Conservation (phyloP, 53 echinoderm and acorn worm species). For the Mesocentrotus franciscanus region DNA sequence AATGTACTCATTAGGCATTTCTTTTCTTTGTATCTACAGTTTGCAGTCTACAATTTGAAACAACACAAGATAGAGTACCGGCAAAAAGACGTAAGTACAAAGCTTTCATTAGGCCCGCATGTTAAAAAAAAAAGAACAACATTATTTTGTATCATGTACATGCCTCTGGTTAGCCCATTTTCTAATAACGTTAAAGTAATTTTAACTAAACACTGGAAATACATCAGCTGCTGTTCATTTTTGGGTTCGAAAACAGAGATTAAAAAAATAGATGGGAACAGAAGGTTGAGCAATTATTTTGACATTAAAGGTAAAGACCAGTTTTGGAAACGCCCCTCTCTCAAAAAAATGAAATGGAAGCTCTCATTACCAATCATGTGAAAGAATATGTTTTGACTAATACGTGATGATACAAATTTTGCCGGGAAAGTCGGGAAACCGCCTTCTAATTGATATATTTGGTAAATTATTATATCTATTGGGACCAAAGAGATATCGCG, state of each 20-base stretch:
- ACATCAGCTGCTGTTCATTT: neutral
- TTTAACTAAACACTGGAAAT: neutral
- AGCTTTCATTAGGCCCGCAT: neutral
- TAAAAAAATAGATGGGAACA: neutral
- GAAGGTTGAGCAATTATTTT: neutral
- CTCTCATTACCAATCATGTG: too few relatives aligned
- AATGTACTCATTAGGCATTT: neutral
- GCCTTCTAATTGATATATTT: too few relatives aligned
- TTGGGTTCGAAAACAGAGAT: too few relatives aligned
- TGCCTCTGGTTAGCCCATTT: neutral
- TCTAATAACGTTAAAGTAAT: neutral
- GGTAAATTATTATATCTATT: too few relatives aligned
- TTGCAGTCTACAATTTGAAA: slow-evolving; percentile 68
- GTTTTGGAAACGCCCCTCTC: too few relatives aligned
- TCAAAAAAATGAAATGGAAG: too few relatives aligned
- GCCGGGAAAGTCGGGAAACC: too few relatives aligned
- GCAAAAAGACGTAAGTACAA: slow-evolving; percentile 68
- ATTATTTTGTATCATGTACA: neutral
- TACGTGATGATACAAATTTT: too few relatives aligned
- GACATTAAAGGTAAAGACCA: too few relatives aligned
- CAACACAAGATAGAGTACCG: slow-evolving; percentile 57
- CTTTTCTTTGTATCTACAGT: neutral
- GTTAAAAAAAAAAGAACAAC: neutral
- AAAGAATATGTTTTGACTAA: too few relatives aligned
- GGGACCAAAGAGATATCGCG: too few relatives aligned